These are phyloP conservation scores for Hoplias malabaricus DNA, from an alignment of 2,113 vertebrate genomes.

Conservation along the genomic window DNA sequence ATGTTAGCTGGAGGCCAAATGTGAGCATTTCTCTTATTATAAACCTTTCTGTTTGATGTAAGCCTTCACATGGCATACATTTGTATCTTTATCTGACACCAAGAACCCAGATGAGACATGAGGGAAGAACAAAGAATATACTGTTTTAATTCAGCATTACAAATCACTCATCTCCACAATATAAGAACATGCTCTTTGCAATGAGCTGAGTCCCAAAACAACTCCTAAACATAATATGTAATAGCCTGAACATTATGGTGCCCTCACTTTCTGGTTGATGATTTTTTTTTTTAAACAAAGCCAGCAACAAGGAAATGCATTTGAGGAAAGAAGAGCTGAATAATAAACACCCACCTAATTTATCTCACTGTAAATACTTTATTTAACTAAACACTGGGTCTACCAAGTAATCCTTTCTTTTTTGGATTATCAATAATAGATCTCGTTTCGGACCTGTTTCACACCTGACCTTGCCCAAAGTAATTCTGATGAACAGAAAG, in stretches of 20 bases:
- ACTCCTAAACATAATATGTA: too few relatives aligned
- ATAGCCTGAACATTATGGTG: too few relatives aligned
- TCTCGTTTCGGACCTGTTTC: too few relatives aligned
- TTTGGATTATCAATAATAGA: too few relatives aligned
- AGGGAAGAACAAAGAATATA: background rate
- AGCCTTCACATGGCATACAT: conserved; percentile 18
- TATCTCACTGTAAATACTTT: too few relatives aligned
- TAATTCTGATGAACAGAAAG: background rate
- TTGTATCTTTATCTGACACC: conserved; percentile 9
- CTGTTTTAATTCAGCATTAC: background rate
- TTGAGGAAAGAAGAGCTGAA: too few relatives aligned
- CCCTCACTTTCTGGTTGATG: too few relatives aligned
- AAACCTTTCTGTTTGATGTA: background rate
- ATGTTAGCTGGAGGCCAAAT: conserved; percentile 23
- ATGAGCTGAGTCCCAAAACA: background rate
- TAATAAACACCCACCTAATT: too few relatives aligned
- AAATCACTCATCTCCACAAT: background rate
- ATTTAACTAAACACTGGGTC: too few relatives aligned
- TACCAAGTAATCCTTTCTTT: too few relatives aligned
- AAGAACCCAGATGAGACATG: background rate
- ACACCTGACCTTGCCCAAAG: background rate
- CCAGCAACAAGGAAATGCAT: too few relatives aligned
- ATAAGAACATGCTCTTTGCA: background rate
- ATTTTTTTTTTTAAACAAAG: too few relatives aligned
- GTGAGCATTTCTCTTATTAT: background rate